Percentiles rank a stretch among this genome's conserved stretches.
phyloP scores from a whole-genome alignment of 2,797 vertebrate genomes.

The Spea hammondii region DNA sequence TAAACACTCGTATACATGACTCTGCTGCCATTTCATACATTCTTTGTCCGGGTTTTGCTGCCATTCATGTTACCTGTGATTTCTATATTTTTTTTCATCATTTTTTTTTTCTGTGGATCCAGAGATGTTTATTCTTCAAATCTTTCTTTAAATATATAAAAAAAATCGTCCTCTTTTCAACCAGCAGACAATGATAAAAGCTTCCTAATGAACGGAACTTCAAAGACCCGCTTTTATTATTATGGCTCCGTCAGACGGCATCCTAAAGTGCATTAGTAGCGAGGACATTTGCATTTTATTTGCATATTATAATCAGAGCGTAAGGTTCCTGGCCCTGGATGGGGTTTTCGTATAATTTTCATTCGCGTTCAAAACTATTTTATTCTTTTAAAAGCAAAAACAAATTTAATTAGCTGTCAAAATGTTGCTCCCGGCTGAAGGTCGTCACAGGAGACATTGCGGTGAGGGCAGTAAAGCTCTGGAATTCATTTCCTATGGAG shows the following conservation, averaged over 20 bases:
- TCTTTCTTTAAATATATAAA: neutral
- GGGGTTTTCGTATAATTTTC: neutral
- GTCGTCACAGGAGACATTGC: no score
- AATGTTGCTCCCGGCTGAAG: no score
- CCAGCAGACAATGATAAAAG: slow-evolving; percentile 13
- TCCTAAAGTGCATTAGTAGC: slow-evolving; percentile 2
- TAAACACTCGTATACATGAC: no score
- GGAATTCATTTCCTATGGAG: no score
- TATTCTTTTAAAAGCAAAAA: neutral
- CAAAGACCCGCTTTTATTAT: neutral
- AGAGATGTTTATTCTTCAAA: neutral
- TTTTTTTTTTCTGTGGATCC: neutral
- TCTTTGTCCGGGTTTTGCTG: no score
- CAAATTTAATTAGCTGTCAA: no score
- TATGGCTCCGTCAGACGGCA: slow-evolving; percentile 6
- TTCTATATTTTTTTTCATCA: neutral
- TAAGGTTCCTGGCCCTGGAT: neutral
- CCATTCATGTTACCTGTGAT: no score
- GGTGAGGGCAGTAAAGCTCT: no score
- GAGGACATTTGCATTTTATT: neutral
- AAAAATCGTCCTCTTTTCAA: neutral
- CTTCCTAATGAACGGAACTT: slow-evolving; percentile 12
- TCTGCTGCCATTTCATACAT: no score
- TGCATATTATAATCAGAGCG: neutral
- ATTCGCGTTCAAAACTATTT: neutral